Percentiles rank a stretch among this genome's conserved stretches.
Evolutionary conservation across 2,113 vertebrate genomes (phyloP).

Genomic region (Mastomys coucha): DNA sequence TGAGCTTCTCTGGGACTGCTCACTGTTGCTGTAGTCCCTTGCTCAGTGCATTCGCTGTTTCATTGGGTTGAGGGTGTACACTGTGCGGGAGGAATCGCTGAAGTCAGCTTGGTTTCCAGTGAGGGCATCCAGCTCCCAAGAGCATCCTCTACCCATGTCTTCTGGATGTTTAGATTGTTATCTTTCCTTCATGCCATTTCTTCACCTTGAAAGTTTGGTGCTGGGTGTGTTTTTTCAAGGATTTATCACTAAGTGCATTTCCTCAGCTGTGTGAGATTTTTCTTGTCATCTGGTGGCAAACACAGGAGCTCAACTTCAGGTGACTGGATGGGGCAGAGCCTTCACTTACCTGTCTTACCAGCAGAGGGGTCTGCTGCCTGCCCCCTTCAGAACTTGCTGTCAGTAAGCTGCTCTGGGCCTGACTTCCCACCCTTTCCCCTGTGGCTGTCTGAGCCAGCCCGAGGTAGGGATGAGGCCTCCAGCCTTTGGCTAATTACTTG

Average conservation of each 20-base stretch:
- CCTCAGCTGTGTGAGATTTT: not conserved
- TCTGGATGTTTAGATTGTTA: not conserved
- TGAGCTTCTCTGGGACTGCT: not conserved
- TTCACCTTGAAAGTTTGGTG: not conserved
- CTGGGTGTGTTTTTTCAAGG: not conserved
- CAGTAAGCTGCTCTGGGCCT: not conserved
- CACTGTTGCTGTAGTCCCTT: not conserved
- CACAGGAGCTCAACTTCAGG: not conserved
- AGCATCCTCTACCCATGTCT: not conserved
- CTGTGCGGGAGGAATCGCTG: fast-evolving
- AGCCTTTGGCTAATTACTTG: not conserved
- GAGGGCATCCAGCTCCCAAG: not conserved
- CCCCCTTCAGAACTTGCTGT: not conserved
- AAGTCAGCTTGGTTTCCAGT: not conserved
- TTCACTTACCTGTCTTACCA: not conserved
- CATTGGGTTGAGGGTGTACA: not conserved
- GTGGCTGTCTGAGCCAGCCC: not conserved
- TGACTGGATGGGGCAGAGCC: not conserved
- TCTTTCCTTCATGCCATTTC: not conserved
- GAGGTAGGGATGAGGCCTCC: not conserved
- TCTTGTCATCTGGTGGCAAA: not conserved
- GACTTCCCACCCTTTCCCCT: not conserved
- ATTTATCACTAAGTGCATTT: not conserved
- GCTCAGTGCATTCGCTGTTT: not conserved
- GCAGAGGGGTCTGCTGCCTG: not conserved